Percentiles rank a stretch among this genome's conserved stretches.
Evolutionary conservation across 1,140 invertebrate genomes (phyloP).

Genomic region (Drosophila albomicans): DNA sequence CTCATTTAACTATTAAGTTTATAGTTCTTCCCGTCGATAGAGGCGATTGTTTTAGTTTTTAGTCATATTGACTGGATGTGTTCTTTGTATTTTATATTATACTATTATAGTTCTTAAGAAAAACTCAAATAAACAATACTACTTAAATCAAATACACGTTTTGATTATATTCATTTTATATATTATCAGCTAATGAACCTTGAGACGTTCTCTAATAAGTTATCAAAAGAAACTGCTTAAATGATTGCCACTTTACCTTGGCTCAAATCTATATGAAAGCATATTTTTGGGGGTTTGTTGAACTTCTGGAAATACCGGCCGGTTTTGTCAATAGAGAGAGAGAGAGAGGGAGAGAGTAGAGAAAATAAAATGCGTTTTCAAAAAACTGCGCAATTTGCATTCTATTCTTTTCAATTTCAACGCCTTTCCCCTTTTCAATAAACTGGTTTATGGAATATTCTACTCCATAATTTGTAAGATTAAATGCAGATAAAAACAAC

Average conservation of each 20-base stretch:
- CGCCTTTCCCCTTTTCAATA: neutral
- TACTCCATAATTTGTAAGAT: neutral
- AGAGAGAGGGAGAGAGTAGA: too few relatives aligned
- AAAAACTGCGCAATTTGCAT: constrained; percentile 33
- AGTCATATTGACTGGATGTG: constrained; percentile 69
- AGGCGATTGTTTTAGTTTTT: constrained; percentile 54
- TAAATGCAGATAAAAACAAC: too few relatives aligned
- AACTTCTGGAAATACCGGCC: constrained; percentile 50
- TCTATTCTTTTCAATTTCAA: neutral
- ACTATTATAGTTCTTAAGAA: constrained; percentile 49
- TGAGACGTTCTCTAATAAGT: constrained; percentile 41
- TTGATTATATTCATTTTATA: constrained; percentile 25
- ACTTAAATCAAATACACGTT: constrained; percentile 14
- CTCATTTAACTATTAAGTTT: constrained; percentile 43
- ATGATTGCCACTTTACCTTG: constrained; percentile 56
- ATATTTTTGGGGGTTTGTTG: constrained; percentile 50
- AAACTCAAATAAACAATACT: constrained; percentile 37
- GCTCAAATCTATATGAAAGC: constrained; percentile 9
- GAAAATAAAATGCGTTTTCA: constrained; percentile 21
- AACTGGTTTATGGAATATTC: too few relatives aligned
- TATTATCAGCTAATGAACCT: constrained; percentile 59
- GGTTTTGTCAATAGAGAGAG: neutral
- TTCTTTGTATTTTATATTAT: constrained; percentile 26
- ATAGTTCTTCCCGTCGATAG: constrained; percentile 48
- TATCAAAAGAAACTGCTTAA: constrained; percentile 26